A percentile compares a stretch with the other conserved stretches of the same genome.
phyloP scores from a whole-genome alignment of 2,113 vertebrate genomes.

The Carettochelys insculpta region DNA sequence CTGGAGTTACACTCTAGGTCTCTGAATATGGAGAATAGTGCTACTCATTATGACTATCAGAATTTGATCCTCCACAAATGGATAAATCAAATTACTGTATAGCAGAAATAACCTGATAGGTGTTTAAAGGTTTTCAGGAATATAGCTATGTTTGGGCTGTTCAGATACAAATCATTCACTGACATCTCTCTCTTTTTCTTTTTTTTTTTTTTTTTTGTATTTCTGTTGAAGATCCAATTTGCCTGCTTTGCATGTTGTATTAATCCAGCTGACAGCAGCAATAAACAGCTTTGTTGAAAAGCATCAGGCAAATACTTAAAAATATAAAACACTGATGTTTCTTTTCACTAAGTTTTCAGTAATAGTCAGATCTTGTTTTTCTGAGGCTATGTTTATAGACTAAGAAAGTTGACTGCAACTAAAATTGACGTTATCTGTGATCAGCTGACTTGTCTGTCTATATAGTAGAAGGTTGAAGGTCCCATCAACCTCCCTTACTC shows the following conservation, averaged over 20 bases:
- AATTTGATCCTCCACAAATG: neutral
- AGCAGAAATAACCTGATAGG: neutral
- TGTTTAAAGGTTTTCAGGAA: accelerated
- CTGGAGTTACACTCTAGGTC: neutral
- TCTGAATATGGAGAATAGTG: neutral
- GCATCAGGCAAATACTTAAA: neutral
- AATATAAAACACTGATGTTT: neutral
- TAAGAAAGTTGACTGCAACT: too few species aligned
- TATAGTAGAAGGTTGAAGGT: too few species aligned
- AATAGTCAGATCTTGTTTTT: neutral
- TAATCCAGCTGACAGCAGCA: neutral
- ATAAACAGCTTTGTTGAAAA: neutral
- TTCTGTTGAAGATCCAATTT: neutral
- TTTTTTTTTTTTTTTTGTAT: neutral
- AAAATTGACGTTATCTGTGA: too few species aligned
- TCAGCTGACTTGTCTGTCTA: too few species aligned
- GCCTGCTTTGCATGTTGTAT: neutral
- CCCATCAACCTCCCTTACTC: too few species aligned
- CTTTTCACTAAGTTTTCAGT: neutral
- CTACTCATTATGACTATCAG: accelerated
- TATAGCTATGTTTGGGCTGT: neutral
- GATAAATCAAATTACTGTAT: neutral
- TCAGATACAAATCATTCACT: neutral
- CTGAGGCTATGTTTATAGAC: too few species aligned
- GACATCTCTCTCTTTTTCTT: too few species aligned